Percentiles rank a stretch among this genome's conserved stretches.
Evolutionary conservation across 37 sponge, comb jelly and placozoan species (phyloP).

Genomic region (Aphrocallistes beatrix): DNA sequence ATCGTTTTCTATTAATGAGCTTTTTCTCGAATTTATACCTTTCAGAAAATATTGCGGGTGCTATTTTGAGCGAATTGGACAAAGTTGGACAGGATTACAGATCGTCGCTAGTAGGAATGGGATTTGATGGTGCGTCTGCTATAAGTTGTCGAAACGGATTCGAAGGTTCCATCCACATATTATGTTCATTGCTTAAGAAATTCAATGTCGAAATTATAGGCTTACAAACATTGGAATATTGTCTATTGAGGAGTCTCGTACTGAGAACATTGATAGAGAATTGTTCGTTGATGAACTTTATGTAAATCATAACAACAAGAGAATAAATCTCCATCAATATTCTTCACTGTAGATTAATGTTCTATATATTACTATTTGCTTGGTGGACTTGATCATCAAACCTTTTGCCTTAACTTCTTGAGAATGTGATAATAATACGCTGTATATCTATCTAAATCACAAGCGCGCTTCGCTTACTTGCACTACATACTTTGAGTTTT

Average conservation of each 20-base stretch:
- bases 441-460: no score
- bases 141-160: conserved; percentile 40
- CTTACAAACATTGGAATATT: background rate
- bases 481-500: no score
- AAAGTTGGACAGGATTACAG: background rate
- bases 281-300: background rate
- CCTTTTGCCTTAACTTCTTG: no score
- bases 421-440: no score
- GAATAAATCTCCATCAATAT: background rate
- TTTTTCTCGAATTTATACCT: no score
- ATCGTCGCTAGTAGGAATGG: background rate
- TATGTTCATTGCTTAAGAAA: conserved; percentile 36
- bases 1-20: background rate
- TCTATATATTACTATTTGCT: no score
- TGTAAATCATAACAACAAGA: background rate
- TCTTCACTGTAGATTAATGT: no score
- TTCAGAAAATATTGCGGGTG: no score
- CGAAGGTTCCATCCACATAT: conserved; percentile 30
- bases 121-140: conserved; percentile 55
- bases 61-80: background rate
- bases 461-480: no score
- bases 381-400: no score
- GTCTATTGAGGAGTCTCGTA: background rate
- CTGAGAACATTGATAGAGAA: background rate
- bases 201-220: background rate